Evolutionary conservation across 2,113 vertebrate genomes (phyloP).

Genomic region (Forbesichthys papilliferus): DNA sequence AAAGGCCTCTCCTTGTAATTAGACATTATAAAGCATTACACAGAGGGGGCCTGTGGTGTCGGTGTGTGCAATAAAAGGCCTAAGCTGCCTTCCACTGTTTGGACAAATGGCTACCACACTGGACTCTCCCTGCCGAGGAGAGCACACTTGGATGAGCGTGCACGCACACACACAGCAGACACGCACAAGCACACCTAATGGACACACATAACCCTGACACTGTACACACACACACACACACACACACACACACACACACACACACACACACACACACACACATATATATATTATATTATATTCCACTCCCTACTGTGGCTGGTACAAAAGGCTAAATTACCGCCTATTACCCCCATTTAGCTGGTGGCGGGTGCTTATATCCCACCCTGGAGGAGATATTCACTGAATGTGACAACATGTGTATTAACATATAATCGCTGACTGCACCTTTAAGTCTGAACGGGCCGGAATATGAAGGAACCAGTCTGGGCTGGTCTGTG

Average conservation of each 20-base stretch:
- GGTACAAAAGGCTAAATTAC: too few relatives aligned
- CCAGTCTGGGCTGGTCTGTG: constrained; percentile 12
- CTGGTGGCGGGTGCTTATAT: too few relatives aligned
- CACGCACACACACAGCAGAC: background rate
- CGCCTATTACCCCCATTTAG: too few relatives aligned
- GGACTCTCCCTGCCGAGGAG: constrained; percentile 33
- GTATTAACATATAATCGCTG: too few relatives aligned
- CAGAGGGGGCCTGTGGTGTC: constrained; percentile 46
- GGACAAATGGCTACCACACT: constrained; percentile 63
- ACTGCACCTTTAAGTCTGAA: constrained; percentile 7
- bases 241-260: background rate
- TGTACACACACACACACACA: background rate
- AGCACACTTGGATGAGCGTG: constrained; percentile 11
- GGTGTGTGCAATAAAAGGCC: constrained; percentile 63
- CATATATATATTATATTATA: background rate
- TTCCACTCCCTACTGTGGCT: too few relatives aligned
- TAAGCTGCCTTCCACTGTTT: constrained; percentile 54
- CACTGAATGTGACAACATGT: too few relatives aligned
- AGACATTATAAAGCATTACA: constrained; percentile 57
- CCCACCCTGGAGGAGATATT: too few relatives aligned
- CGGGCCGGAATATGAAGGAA: constrained; percentile 7
- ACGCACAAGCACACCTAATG: constrained; percentile 10
- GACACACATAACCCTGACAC: background rate
- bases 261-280: background rate
- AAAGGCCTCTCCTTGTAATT: constrained; percentile 59